Conservation (phyloP, 2,113 vertebrate species). For the Charina bottae region DNA sequence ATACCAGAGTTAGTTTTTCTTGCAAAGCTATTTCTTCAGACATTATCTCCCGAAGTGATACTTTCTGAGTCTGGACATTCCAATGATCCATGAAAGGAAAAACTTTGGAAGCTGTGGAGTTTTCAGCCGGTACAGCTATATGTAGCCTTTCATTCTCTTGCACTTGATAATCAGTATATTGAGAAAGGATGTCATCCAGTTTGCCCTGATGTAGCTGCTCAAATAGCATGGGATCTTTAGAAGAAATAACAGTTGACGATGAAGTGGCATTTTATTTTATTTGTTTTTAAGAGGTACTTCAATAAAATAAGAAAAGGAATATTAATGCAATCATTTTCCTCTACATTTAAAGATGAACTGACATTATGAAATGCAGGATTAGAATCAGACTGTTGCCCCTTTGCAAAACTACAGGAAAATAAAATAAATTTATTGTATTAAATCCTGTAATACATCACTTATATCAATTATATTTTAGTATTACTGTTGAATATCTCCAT, state of each 20-base stretch:
- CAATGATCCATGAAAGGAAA: constrained; percentile 89
- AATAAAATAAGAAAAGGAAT: constrained; percentile 19
- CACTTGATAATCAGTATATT: constrained; percentile 59
- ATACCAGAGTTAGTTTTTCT: constrained; percentile 85
- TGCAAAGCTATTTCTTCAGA: constrained; percentile 91
- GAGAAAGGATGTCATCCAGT: constrained; percentile 64
- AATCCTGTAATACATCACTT: background rate
- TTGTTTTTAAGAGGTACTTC: constrained; percentile 30
- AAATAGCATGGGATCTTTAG: constrained; percentile 67
- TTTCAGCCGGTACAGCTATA: constrained; percentile 33
- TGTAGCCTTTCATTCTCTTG: constrained; percentile 48
- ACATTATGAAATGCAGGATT: background rate
- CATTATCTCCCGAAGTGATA: constrained; percentile 94
- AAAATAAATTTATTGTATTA: background rate
- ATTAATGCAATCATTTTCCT: constrained; percentile 32
- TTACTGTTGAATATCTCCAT: background rate
- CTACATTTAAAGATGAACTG: background rate
- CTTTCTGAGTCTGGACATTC: constrained; percentile 81
- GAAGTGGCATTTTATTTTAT: constrained; percentile 34
- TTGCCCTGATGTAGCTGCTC: constrained; percentile 61
- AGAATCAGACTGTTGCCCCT: background rate
- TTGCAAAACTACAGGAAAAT: constrained; percentile 15
- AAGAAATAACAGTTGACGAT: constrained; percentile 52
- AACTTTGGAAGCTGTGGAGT: constrained; percentile 62
- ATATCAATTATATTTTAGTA: background rate